These are phyloP conservation scores for Hydrochoerus hydrochaeris DNA, from an alignment of 2,113 vertebrate genomes.

Conservation along the genomic window DNA sequence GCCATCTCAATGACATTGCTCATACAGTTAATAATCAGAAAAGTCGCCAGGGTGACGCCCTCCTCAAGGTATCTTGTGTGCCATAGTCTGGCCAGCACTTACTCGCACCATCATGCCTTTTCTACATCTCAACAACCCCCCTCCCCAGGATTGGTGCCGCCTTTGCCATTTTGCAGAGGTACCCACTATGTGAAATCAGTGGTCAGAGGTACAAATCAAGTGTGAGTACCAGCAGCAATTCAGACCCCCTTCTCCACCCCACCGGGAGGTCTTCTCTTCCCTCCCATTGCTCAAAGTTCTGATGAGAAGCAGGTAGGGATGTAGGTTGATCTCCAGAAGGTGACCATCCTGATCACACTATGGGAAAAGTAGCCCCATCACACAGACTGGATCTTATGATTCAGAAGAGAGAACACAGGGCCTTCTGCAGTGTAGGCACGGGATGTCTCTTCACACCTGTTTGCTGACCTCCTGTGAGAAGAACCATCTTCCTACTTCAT, in stretches of 20 bases:
- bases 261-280: background rate
- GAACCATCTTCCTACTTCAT: background rate
- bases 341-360: background rate
- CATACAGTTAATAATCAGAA: background rate
- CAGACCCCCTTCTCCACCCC: background rate
- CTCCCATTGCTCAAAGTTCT: background rate
- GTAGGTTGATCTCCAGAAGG: background rate
- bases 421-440: background rate
- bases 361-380: rapidly evolving
- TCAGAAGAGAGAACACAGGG: too few species aligned
- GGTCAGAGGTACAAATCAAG: background rate
- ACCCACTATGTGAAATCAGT: rapidly evolving
- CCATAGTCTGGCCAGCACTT: background rate
- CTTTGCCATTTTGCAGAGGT: background rate
- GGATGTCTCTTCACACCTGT: background rate
- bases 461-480: background rate
- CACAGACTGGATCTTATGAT: rapidly evolving
- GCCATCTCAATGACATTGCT: background rate
- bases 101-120: rapidly evolving
- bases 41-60: background rate
- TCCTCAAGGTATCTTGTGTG: rapidly evolving
- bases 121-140: background rate
- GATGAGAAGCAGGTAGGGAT: background rate
- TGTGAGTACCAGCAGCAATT: background rate
- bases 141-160: rapidly evolving